phyloP scores from a whole-genome alignment of 2,797 vertebrate species.

The Philypnodon macrostomus region DNA sequence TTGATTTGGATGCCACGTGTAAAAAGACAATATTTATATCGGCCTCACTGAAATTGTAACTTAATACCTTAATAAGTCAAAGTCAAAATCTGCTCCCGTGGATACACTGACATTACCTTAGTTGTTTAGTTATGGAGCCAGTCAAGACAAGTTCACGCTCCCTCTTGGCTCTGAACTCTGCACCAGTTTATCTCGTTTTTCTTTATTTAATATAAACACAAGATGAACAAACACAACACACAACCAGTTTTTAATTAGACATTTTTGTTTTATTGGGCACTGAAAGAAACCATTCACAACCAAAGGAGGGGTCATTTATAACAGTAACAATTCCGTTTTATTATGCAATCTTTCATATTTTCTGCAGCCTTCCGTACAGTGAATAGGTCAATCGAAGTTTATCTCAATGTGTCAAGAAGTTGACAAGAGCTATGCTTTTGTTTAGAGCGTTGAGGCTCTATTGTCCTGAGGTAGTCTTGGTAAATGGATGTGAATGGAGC shows the following conservation, averaged over 20 bases:
- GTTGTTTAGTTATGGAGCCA: slow-evolving; percentile 39
- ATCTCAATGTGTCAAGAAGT: not conserved
- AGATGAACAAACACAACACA: slow-evolving; percentile 53
- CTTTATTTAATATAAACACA: slow-evolving; percentile 61
- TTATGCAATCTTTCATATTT: slow-evolving; percentile 10
- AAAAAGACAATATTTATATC: slow-evolving; percentile 5
- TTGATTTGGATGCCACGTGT: slow-evolving; percentile 1
- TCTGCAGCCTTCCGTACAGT: slow-evolving; percentile 14
- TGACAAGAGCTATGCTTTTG: not conserved
- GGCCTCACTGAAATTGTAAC: too few relatives aligned
- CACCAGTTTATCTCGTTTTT: slow-evolving; percentile 68
- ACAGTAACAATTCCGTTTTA: slow-evolving; percentile 18
- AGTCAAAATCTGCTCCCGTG: slow-evolving; percentile 1
- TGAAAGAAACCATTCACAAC: slow-evolving; percentile 35
- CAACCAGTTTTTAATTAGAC: slow-evolving; percentile 60
- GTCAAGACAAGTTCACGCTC: slow-evolving; percentile 59
- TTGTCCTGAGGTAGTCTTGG: slow-evolving; percentile 15
- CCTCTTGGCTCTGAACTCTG: slow-evolving; percentile 63
- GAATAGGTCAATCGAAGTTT: slow-evolving; percentile 3
- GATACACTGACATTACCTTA: slow-evolving; percentile 30
- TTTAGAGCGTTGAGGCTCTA: not conserved
- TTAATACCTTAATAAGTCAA: too few relatives aligned
- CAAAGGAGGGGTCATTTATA: slow-evolving; percentile 17
- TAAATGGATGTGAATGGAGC: slow-evolving; percentile 59
- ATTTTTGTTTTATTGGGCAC: slow-evolving; percentile 31